Evolutionary conservation across 2,888 invertebrate genomes (phyloP).

Genomic region (Nowickia ferox): DNA sequence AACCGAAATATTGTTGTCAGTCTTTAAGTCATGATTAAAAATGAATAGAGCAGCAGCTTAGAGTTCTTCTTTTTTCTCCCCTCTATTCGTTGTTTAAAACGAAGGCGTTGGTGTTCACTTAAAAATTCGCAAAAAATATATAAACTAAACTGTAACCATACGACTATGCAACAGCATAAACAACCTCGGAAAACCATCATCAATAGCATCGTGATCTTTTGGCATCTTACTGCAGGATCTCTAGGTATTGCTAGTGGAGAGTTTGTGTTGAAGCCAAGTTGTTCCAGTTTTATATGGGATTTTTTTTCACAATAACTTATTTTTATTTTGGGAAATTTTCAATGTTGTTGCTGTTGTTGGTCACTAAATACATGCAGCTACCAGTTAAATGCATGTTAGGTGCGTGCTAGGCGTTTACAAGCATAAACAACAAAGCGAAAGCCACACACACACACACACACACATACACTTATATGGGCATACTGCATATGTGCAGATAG

Average conservation of each 20-base stretch:
- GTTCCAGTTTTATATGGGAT: conserved; percentile 62
- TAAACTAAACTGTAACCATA: background rate
- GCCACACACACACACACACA: background rate
- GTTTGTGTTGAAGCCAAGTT: conserved; percentile 39
- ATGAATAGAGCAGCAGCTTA: conserved; percentile 44
- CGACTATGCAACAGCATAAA: conserved; percentile 29
- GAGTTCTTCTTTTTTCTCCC: conserved; percentile 6
- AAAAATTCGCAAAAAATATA: conserved; percentile 38
- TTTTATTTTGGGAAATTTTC: conserved; percentile 8
- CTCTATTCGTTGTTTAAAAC: conserved; percentile 36
- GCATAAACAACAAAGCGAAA: conserved; percentile 67
- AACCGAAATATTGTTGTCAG: conserved; percentile 48
- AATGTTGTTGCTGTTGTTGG: conserved; percentile 52
- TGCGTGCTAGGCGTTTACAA: conserved; percentile 73
- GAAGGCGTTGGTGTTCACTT: conserved; percentile 72
- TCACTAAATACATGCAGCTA: conserved; percentile 73
- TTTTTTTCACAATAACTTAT: background rate
- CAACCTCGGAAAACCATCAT: conserved; percentile 42
- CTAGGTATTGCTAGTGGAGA: conserved; percentile 40
- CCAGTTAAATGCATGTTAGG: conserved; percentile 75
- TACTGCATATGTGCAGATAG: too few relatives aligned
- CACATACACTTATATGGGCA: background rate
- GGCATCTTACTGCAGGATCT: conserved; percentile 36
- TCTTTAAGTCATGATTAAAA: conserved; percentile 64
- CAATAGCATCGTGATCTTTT: conserved; percentile 41